Percentiles rank a stretch among this genome's conserved stretches.
Evolutionary conservation across 1,140 invertebrate species (phyloP).

Genomic region (Thaumetopoea pityocampa): DNA sequence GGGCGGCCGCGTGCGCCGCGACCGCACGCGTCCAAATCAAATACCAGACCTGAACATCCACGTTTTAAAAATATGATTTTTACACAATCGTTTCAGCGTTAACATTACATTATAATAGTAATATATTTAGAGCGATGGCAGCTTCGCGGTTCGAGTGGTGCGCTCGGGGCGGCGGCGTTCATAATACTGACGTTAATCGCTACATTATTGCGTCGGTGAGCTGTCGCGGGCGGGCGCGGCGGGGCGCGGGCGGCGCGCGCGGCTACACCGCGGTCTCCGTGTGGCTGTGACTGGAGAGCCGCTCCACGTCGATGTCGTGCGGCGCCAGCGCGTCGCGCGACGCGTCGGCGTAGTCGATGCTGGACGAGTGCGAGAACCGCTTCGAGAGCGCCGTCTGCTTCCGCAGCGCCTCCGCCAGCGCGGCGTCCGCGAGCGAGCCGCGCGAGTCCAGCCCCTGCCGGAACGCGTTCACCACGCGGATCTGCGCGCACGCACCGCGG

Average conservation of each 20-base stretch:
- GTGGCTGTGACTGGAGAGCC: constrained; percentile 93
- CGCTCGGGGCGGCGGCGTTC: constrained; percentile 21
- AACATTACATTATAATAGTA: constrained; percentile 24
- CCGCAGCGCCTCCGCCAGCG: constrained; percentile 91
- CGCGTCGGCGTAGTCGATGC: constrained; percentile 94
- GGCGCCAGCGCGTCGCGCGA: constrained; percentile 90
- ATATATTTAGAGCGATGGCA: constrained; percentile 41
- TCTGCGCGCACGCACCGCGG: constrained; percentile 73
- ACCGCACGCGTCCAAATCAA: constrained; percentile 33
- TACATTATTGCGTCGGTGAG: constrained; percentile 31
- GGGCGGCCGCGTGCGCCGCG: constrained; percentile 25
- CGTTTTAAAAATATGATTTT: constrained; percentile 53
- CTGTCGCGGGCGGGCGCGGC: constrained; percentile 22
- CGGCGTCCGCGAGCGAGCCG: constrained; percentile 92
- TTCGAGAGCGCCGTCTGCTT: constrained; percentile 94
- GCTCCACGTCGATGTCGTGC: constrained; percentile 92
- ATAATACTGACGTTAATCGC: constrained; percentile 35
- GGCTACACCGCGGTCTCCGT: constrained; percentile 93
- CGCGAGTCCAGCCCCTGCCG: constrained; percentile 97
- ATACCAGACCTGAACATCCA: constrained; percentile 41
- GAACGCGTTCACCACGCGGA: constrained; percentile 99
- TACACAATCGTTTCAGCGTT: constrained; percentile 45
- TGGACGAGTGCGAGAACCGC: constrained; percentile 90
- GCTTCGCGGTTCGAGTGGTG: constrained; percentile 36
- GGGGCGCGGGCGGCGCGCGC: constrained; percentile 27